Percentiles rank a stretch among this genome's conserved stretches.
These are phyloP conservation scores for Harpalus rufipes DNA, from an alignment of 2,888 invertebrate species.

Conservation along the genomic window DNA sequence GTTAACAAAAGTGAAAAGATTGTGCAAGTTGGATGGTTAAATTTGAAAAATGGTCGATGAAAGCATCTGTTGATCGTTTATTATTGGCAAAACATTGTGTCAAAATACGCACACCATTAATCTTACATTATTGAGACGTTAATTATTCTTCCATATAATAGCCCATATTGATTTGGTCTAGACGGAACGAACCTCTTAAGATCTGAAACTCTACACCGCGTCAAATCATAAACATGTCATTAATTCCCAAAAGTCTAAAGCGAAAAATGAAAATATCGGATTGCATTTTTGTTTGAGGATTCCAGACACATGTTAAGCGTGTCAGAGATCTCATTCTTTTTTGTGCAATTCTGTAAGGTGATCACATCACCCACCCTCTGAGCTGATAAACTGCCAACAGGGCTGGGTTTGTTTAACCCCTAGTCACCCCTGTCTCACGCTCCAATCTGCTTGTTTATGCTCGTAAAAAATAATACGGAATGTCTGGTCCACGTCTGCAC, in stretches of 20 bases:
- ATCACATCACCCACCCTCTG: conserved; percentile 31
- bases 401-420: conserved; percentile 67
- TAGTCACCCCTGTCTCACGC: conserved; percentile 49
- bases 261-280: conserved; percentile 63
- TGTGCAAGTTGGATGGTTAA: not conserved
- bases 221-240: conserved; percentile 61
- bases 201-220: conserved; percentile 47
- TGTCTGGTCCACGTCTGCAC: conserved; percentile 53
- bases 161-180: conserved; percentile 14
- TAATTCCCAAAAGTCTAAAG: conserved; percentile 56
- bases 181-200: not conserved
- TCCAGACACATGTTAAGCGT: conserved; percentile 64
- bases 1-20: not conserved
- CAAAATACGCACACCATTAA: conserved; percentile 45
- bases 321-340: conserved; percentile 58
- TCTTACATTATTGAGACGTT: conserved; percentile 33
- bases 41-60: conserved; percentile 4
- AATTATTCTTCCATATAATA: conserved; percentile 43
- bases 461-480: conserved; percentile 57
- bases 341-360: conserved; percentile 63
- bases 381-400: conserved; percentile 62
- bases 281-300: conserved; percentile 64
- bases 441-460: conserved; percentile 55
- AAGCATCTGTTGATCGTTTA: conserved; percentile 29
- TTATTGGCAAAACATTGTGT: conserved; percentile 19